These are phyloP conservation scores for Lagenorhynchus albirostris DNA, from an alignment of 2,113 vertebrate species.

Conservation along the genomic window DNA sequence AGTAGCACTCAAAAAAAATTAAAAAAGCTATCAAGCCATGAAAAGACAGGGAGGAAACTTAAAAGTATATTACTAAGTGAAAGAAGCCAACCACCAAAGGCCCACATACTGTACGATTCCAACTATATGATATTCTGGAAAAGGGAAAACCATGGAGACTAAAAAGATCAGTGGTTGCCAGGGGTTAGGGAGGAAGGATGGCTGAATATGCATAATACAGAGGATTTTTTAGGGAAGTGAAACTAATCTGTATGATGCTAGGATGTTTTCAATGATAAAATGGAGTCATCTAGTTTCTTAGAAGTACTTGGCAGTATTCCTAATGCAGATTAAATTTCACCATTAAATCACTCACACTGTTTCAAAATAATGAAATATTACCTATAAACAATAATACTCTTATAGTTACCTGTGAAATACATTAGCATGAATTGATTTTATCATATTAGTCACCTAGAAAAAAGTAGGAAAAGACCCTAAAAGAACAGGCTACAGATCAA, in stretches of 20 bases:
- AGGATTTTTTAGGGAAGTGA: background rate
- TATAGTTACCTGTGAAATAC: slow-evolving; percentile 38
- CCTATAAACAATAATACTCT: background rate
- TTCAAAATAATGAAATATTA: slow-evolving; percentile 36
- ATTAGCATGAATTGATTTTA: background rate
- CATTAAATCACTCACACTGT: background rate
- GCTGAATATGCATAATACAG: background rate
- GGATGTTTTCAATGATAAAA: slow-evolving; percentile 25
- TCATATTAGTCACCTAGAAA: background rate
- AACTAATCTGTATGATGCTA: background rate
- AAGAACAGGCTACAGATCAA: background rate
- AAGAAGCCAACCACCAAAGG: background rate
- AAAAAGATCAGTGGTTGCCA: background rate
- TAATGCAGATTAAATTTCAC: background rate
- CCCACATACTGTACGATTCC: background rate
- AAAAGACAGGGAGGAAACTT: background rate
- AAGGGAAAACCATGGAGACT: background rate
- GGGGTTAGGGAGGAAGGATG: background rate
- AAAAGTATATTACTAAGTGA: background rate
- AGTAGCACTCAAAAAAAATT: background rate
- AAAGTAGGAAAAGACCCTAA: background rate
- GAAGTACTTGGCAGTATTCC: background rate
- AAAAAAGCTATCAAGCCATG: background rate
- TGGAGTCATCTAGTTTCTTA: slow-evolving; percentile 27
- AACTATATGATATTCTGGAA: background rate